phyloP scores from a whole-genome alignment of 1,140 invertebrate genomes.

The Drosophila lacertosa region DNA sequence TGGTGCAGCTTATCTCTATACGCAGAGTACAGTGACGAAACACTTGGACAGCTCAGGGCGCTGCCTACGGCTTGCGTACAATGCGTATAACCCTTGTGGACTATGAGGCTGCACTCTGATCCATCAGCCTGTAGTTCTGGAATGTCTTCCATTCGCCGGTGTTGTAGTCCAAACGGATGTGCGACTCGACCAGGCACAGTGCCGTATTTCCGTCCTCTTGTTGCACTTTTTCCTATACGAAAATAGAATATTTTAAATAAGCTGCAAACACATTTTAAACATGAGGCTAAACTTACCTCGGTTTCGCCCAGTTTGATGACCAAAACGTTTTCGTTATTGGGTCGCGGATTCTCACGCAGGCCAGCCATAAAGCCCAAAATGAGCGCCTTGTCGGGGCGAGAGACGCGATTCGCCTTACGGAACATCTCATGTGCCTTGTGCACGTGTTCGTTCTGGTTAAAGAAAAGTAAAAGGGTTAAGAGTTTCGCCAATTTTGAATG shows the following conservation, averaged over 20 bases:
- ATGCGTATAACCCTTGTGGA: conserved; percentile 77
- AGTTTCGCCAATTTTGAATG: not conserved
- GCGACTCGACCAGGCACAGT: conserved; percentile 90
- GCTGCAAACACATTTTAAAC: not conserved
- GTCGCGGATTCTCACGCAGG: conserved; percentile 84
- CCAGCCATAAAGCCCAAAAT: conserved; percentile 99
- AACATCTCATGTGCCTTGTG: conserved; percentile 99
- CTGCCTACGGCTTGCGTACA: conserved; percentile 54
- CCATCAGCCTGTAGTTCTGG: conserved; percentile 88
- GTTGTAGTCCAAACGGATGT: conserved; percentile 95
- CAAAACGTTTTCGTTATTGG: conserved; percentile 82
- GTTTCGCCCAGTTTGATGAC: conserved; percentile 83
- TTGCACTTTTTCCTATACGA: conserved; percentile 87
- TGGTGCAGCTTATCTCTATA: conserved; percentile 28
- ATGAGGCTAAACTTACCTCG: conserved; percentile 56
- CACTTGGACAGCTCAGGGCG: not conserved
- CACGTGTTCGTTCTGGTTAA: conserved; percentile 94
- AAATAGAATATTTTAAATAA: not conserved
- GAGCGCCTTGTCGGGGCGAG: conserved; percentile 97
- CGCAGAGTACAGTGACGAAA: conserved; percentile 21
- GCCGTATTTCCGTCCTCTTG: conserved; percentile 87
- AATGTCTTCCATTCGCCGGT: conserved; percentile 94
- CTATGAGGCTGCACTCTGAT: conserved; percentile 77
- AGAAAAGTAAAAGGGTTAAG: not conserved
- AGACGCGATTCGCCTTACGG: conserved; percentile 96